Percentiles rank a stretch among this genome's conserved stretches.
These are phyloP conservation scores for Acrocephalus arundinaceus DNA, from an alignment of 2,113 vertebrate species.

Conservation along the genomic window DNA sequence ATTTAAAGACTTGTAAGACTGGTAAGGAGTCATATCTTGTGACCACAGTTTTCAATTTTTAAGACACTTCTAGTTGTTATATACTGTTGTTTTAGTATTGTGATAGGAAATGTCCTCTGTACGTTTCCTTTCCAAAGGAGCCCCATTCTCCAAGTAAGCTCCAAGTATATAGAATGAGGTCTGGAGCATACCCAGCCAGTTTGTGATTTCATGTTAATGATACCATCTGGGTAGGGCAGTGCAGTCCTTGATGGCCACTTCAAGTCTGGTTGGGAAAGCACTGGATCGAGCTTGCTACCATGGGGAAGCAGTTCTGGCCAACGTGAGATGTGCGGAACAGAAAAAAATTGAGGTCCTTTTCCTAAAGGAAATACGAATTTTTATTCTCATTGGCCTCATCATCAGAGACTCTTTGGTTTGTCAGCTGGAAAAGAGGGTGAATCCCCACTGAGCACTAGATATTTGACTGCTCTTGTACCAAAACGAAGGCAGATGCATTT, in stretches of 20 bases:
- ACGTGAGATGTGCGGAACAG: fast-evolving
- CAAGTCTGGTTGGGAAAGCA: not conserved
- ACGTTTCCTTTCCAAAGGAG: not conserved
- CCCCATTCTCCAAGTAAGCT: not conserved
- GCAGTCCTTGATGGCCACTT: not conserved
- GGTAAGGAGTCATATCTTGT: not conserved
- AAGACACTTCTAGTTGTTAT: not conserved
- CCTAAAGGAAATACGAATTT: not conserved
- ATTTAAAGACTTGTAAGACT: not conserved
- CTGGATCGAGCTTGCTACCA: not conserved
- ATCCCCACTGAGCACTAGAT: not conserved
- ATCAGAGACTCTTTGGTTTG: not conserved
- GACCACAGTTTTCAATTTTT: not conserved
- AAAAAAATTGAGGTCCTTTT: not conserved
- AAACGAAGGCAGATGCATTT: not conserved
- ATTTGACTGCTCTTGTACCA: not conserved
- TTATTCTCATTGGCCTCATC: not conserved
- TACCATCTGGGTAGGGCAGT: not conserved
- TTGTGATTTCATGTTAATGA: not conserved
- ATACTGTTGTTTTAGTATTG: not conserved
- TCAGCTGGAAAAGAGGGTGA: not conserved
- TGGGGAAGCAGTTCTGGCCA: not conserved
- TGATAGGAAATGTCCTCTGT: not conserved
- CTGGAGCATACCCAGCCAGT: not conserved
- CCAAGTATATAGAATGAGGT: not conserved